Conservation (phyloP, 2,797 vertebrate genomes). For the Forpus xanthops region DNA sequence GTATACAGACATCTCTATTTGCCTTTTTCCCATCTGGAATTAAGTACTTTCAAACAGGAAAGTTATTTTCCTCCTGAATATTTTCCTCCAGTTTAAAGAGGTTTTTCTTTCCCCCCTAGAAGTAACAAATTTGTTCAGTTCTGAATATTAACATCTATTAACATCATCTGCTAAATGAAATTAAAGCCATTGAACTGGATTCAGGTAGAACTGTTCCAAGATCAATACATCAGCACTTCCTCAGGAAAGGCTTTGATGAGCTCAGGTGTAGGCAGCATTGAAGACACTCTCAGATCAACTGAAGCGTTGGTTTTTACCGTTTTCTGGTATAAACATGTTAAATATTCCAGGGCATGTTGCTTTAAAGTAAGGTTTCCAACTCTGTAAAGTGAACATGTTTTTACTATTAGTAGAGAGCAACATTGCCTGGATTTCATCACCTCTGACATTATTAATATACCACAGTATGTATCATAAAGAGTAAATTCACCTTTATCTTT, state of each 20-base stretch:
- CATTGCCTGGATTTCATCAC: neutral
- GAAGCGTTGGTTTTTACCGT: neutral
- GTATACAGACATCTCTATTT: neutral
- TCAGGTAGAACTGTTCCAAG: neutral
- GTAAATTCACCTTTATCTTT: neutral
- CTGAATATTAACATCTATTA: neutral
- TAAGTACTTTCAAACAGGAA: neutral
- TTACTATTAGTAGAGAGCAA: neutral
- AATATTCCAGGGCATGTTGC: neutral
- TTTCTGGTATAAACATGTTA: neutral
- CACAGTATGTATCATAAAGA: neutral
- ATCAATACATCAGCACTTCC: neutral
- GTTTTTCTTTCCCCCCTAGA: neutral
- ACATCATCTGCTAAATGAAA: neutral
- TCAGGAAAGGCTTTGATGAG: neutral
- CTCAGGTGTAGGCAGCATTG: accelerated
- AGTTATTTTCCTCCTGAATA: neutral
- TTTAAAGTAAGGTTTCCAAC: neutral
- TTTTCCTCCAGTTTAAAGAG: neutral
- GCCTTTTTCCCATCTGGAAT: neutral
- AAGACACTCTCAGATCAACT: neutral
- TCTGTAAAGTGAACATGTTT: neutral
- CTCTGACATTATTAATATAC: neutral
- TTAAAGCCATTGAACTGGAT: neutral
- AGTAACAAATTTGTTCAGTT: neutral